Conservation (phyloP, 2,797 vertebrate species). For the Poeciliopsis paucimaculata region DNA sequence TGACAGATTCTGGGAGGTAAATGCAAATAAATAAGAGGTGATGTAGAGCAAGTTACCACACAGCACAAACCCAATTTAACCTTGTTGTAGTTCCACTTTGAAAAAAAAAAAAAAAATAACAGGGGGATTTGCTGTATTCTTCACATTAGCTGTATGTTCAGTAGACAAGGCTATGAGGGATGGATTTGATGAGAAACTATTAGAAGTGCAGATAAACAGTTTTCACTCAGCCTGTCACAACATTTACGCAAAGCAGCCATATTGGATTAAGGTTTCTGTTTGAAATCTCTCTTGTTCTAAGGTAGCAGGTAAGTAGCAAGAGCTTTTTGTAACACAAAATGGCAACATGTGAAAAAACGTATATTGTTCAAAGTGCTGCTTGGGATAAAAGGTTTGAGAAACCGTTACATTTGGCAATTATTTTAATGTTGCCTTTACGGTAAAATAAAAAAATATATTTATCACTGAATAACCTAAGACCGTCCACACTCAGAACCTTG, state of each 20-base stretch:
- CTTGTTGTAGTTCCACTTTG: neutral
- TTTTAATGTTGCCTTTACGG: neutral
- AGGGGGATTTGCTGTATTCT: neutral
- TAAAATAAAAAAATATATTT: neutral
- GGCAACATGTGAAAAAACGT: neutral
- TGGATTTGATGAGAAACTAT: neutral
- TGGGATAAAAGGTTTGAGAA: too few species aligned
- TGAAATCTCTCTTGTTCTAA: neutral
- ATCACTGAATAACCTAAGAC: too few species aligned
- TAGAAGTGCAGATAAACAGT: neutral
- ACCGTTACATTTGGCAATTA: neutral
- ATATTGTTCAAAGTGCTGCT: too few species aligned
- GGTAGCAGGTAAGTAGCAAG: neutral
- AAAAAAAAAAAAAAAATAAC: too few species aligned
- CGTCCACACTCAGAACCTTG: neutral
- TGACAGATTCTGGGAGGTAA: neutral
- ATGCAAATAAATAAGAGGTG: neutral
- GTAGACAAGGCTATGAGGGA: neutral
- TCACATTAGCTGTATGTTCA: neutral
- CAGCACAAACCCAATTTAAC: neutral
- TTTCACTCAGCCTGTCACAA: neutral
- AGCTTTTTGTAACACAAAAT: neutral
- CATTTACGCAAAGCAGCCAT: neutral
- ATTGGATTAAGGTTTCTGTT: neutral
- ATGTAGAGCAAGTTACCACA: neutral